A percentile compares a stretch with the other conserved stretches of the same genome.
Evolutionary conservation across 2,888 invertebrate species (phyloP).

Genomic region (Esperia sulphurella): DNA sequence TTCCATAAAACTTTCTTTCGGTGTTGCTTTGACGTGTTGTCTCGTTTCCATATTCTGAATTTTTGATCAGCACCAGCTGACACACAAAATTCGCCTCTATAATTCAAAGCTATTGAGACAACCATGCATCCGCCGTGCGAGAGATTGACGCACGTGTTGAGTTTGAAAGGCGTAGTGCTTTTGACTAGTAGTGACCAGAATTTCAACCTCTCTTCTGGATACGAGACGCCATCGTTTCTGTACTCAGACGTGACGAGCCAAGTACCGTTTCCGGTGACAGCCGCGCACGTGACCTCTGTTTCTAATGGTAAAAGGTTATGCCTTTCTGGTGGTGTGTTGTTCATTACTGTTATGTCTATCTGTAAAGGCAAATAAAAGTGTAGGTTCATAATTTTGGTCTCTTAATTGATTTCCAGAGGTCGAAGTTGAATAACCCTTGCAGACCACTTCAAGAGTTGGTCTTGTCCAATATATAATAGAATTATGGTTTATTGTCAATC

Average conservation of each 20-base stretch:
- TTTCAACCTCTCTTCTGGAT: constrained; percentile 66
- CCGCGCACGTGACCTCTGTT: constrained; percentile 65
- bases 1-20: constrained; percentile 40
- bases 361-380: constrained; percentile 30
- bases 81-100: constrained; percentile 60
- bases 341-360: constrained; percentile 69
- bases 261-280: constrained; percentile 51
- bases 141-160: constrained; percentile 64
- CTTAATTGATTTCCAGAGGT: too few relatives aligned
- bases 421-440: too few relatives aligned
- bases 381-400: too few relatives aligned
- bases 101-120: constrained; percentile 53
- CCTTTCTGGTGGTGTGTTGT: constrained; percentile 58
- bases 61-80: constrained; percentile 67
- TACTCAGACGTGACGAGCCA: constrained; percentile 72
- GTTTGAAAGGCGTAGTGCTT: constrained; percentile 41
- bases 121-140: constrained; percentile 67
- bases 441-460: too few relatives aligned
- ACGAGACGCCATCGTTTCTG: constrained; percentile 59
- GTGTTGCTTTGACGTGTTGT: constrained; percentile 29
- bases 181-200: constrained; percentile 52
- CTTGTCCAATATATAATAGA: too few relatives aligned
- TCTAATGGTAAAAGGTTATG: constrained; percentile 63
- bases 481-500: too few relatives aligned
- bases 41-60: constrained; percentile 62